Conservation (phyloP, 2,888 invertebrate genomes). For the Seira ritae region DNA sequence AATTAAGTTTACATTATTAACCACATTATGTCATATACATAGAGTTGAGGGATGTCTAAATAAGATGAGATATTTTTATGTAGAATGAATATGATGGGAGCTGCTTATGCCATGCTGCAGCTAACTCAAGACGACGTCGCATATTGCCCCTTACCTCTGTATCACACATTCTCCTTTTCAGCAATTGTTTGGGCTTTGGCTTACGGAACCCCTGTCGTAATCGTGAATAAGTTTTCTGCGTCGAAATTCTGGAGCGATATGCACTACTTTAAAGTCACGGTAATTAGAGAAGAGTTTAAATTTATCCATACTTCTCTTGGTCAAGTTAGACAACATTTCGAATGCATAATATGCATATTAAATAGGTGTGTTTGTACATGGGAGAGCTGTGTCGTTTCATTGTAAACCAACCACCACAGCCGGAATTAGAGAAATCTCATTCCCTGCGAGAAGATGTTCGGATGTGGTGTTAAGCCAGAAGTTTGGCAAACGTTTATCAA, state of each 20-base stretch:
- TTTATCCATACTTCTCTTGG: too few relatives aligned
- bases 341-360: too few relatives aligned
- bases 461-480: conserved; percentile 46
- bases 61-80: background rate
- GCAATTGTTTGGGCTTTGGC: conserved; percentile 22
- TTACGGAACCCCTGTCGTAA: conserved; percentile 29
- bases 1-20: background rate
- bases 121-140: conserved; percentile 16
- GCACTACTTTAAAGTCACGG: conserved; percentile 51
- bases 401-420: conserved; percentile 47
- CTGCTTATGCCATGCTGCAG: background rate
- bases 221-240: conserved; percentile 48
- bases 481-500: conserved; percentile 47
- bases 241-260: conserved; percentile 57
- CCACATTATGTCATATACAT: too few relatives aligned
- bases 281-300: background rate
- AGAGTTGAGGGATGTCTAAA: too few relatives aligned
- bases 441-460: conserved; percentile 38
- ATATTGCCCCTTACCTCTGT: conserved; percentile 48
- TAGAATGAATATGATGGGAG: conserved; percentile 21
- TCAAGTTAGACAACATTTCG: too few relatives aligned
- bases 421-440: conserved; percentile 42
- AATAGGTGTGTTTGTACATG: conserved; percentile 45
- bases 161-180: conserved; percentile 34
- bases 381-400: conserved; percentile 54